phyloP scores from a whole-genome alignment of 2,797 vertebrate genomes.

The Eidolon dupreanum region DNA sequence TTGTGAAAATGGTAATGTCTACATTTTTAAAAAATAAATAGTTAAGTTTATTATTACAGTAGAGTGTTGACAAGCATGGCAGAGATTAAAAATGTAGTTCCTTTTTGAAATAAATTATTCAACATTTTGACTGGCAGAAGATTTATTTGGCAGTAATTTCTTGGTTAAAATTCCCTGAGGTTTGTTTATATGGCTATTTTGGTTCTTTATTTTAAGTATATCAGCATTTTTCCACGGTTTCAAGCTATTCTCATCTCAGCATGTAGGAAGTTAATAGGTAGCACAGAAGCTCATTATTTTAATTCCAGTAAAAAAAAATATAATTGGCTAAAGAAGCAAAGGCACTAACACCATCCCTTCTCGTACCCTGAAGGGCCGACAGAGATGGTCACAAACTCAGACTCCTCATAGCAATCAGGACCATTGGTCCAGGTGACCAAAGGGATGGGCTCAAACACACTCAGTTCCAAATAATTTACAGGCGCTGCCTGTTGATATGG shows the following conservation, averaged over 20 bases:
- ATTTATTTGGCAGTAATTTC: slow-evolving; percentile 74
- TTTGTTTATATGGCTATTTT: slow-evolving; percentile 81
- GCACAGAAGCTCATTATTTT: slow-evolving; percentile 68
- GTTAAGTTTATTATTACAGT: slow-evolving; percentile 71
- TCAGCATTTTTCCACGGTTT: slow-evolving; percentile 71
- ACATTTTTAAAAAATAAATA: slow-evolving; percentile 52
- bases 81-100: slow-evolving; percentile 77
- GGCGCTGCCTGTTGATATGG: too few species aligned
- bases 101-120: slow-evolving; percentile 82
- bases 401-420: background rate
- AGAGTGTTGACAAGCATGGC: slow-evolving; percentile 70
- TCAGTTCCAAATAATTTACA: background rate
- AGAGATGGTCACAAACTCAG: background rate
- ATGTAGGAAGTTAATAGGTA: slow-evolving; percentile 80
- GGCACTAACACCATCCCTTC: background rate
- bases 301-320: slow-evolving; percentile 60
- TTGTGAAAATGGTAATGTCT: background rate
- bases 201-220: slow-evolving; percentile 80
- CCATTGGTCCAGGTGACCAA: background rate
- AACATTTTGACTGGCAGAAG: slow-evolving; percentile 82
- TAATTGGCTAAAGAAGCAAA: slow-evolving; percentile 41
- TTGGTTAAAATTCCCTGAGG: slow-evolving; percentile 73
- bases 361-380: background rate
- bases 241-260: slow-evolving; percentile 70
- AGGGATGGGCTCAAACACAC: accelerated